Evolutionary conservation across 2,113 vertebrate species (phyloP).

Genomic region (Colossoma macropomum): DNA sequence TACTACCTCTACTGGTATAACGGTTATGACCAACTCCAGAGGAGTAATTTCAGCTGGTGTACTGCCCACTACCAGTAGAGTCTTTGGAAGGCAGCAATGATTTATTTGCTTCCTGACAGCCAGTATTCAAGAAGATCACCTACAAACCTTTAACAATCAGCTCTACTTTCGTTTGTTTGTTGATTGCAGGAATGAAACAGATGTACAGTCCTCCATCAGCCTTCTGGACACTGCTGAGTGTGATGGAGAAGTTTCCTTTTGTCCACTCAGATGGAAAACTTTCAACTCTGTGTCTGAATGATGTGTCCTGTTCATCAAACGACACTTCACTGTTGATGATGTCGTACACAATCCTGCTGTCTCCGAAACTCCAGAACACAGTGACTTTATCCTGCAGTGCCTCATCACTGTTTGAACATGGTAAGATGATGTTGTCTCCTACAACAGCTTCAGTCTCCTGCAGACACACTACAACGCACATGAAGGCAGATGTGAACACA

Average conservation of each 20-base stretch:
- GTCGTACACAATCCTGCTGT: background rate
- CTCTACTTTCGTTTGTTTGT: background rate
- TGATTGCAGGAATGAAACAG: background rate
- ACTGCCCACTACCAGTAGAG: no score
- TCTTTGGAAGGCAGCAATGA: no score
- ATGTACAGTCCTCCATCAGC: background rate
- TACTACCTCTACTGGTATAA: no score
- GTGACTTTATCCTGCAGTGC: background rate
- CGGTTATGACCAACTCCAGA: no score
- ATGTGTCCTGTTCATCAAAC: background rate
- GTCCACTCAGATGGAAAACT: background rate
- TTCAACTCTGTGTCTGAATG: background rate
- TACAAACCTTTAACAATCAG: background rate
- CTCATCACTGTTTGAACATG: background rate
- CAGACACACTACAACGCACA: background rate
- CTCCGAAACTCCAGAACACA: background rate
- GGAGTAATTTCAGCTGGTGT: no score
- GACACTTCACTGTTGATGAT: background rate
- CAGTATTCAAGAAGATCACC: no score
- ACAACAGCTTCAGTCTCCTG: background rate
- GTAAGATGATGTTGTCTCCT: background rate
- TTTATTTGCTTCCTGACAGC: no score
- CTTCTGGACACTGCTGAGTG: background rate
- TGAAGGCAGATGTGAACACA: no score
- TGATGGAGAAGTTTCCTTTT: conserved; percentile 11